Conservation (phyloP, 2,888 invertebrate species). For the Plagiodera versicolora region DNA sequence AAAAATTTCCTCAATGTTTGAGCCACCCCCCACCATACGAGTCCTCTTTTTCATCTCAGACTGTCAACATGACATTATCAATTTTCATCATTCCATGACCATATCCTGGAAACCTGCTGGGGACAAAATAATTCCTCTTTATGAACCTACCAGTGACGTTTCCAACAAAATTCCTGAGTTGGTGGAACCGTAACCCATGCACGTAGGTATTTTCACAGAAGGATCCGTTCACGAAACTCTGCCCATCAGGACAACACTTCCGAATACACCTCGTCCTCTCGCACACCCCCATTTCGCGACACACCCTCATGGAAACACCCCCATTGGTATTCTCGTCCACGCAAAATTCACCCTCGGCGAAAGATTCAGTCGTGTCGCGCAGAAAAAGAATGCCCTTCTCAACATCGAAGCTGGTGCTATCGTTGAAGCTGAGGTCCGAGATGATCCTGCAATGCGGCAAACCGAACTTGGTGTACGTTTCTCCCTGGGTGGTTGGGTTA, state of each 20-base stretch:
- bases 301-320: slow-evolving; percentile 35
- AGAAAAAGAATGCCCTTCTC: slow-evolving; percentile 2
- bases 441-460: slow-evolving; percentile 38
- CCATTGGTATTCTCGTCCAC: slow-evolving; percentile 35
- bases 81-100: no score
- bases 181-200: slow-evolving; percentile 38
- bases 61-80: no score
- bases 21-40: no score
- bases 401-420: slow-evolving; percentile 14
- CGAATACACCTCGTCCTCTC: slow-evolving; percentile 50
- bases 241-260: slow-evolving; percentile 61
- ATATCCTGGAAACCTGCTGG: no score
- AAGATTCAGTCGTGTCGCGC: slow-evolving; percentile 2
- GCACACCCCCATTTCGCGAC: slow-evolving; percentile 37
- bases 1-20: no score
- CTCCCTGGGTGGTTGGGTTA: slow-evolving; percentile 11
- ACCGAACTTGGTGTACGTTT: slow-evolving; percentile 32
- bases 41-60: no score
- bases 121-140: no score
- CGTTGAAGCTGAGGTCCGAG: slow-evolving; percentile 28
- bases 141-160: slow-evolving; percentile 25
- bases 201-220: slow-evolving; percentile 38
- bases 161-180: slow-evolving; percentile 23
- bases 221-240: slow-evolving; percentile 53
- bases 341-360: slow-evolving; percentile 28